phyloP scores from a whole-genome alignment of 2,797 vertebrate species.

The Catamblyrhynchus diadema region DNA sequence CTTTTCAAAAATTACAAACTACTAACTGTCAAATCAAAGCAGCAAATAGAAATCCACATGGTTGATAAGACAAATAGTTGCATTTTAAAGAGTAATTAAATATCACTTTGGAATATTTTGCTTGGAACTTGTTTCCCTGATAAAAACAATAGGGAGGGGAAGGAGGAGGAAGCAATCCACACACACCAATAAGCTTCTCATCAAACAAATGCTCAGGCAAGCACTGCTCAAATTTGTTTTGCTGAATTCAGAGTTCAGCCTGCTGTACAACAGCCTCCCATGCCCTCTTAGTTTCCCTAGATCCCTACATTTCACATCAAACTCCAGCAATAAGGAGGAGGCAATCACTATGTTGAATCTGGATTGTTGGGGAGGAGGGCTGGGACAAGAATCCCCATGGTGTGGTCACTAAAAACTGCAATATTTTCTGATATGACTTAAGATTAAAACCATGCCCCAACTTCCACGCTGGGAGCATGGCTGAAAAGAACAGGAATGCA shows the following conservation, averaged over 20 bases:
- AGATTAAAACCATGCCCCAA: slow-evolving; percentile 69
- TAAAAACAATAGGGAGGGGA: slow-evolving; percentile 8
- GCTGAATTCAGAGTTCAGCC: neutral
- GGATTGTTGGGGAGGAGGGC: neutral
- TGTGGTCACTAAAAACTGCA: neutral
- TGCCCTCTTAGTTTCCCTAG: neutral
- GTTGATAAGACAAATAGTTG: slow-evolving; percentile 57
- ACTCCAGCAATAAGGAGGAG: slow-evolving; percentile 17
- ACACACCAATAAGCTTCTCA: neutral
- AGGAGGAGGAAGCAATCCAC: neutral
- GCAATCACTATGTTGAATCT: neutral
- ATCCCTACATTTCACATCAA: slow-evolving; percentile 21
- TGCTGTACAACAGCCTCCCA: neutral
- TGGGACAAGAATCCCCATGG: neutral
- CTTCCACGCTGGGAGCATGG: slow-evolving; percentile 13
- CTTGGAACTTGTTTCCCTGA: slow-evolving; percentile 51
- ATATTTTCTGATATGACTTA: slow-evolving; percentile 37
- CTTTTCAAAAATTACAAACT: slow-evolving; percentile 60
- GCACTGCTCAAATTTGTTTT: neutral
- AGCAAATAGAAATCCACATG: slow-evolving; percentile 47
- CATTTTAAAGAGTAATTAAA: slow-evolving; percentile 68
- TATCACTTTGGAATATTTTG: slow-evolving; percentile 59
- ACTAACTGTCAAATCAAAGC: slow-evolving; percentile 66
- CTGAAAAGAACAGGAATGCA: slow-evolving; percentile 46
- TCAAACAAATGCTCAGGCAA: neutral